Evolutionary conservation across 2,797 vertebrate species (phyloP).

Genomic region (Bovichtus diacanthus): DNA sequence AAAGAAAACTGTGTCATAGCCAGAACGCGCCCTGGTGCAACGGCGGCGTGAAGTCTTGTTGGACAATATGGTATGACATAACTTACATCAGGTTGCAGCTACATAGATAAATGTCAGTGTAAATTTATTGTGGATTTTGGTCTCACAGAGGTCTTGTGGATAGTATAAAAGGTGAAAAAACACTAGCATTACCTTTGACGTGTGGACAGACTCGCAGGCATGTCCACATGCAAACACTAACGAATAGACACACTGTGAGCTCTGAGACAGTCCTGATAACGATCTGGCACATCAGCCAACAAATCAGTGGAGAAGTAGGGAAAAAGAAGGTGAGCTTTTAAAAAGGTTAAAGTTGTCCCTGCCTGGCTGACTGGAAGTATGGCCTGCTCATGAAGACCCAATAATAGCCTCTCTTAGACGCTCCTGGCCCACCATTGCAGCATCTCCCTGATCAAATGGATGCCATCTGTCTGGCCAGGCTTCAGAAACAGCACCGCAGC

Average conservation of each 20-base stretch:
- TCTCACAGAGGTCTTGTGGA: not conserved
- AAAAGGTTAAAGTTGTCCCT: conserved; percentile 73
- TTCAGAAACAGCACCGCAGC: conserved; percentile 52
- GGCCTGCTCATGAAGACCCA: conserved; percentile 61
- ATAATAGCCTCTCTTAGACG: conserved; percentile 71
- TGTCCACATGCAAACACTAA: conserved; percentile 20
- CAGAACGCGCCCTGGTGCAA: too few relatives aligned
- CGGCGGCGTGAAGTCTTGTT: too few relatives aligned
- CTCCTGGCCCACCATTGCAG: conserved; percentile 70
- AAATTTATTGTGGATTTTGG: not conserved
- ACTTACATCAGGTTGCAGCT: not conserved
- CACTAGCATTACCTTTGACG: not conserved
- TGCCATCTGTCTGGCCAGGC: conserved; percentile 77
- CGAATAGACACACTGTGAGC: conserved; percentile 16
- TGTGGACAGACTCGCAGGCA: not conserved
- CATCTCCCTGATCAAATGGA: conserved; percentile 77
- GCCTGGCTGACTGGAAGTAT: conserved; percentile 51
- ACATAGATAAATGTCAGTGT: not conserved
- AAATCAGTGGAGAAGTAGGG: conserved; percentile 21
- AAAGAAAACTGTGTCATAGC: too few relatives aligned
- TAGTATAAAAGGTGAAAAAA: not conserved
- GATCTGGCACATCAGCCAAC: conserved; percentile 28
- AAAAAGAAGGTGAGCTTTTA: conserved; percentile 55
- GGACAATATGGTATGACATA: not conserved
- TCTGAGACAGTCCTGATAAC: conserved; percentile 9